Evolutionary conservation across 2,113 vertebrate species (phyloP).

Genomic region (Scytalopus superciliaris): DNA sequence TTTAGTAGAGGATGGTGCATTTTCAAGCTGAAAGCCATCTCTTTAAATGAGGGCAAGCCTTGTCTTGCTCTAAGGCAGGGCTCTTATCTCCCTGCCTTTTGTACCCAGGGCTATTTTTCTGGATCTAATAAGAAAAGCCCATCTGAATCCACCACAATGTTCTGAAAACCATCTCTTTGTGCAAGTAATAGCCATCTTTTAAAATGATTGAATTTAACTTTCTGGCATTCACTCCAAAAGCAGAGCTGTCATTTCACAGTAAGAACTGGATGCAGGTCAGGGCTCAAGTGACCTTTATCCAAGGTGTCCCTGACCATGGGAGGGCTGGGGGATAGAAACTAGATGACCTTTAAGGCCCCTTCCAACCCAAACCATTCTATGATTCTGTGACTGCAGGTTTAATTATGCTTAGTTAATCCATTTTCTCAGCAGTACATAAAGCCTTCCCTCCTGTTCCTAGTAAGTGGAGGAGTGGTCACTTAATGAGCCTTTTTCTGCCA

Average conservation of each 20-base stretch:
- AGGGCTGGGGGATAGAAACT: not conserved
- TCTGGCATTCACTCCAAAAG: not conserved
- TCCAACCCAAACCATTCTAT: not conserved
- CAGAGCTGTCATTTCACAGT: not conserved
- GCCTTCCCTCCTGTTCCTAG: not conserved
- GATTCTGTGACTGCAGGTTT: not conserved
- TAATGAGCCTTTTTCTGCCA: not conserved
- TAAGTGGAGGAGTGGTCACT: not conserved
- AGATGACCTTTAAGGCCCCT: not conserved
- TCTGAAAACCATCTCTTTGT: not conserved
- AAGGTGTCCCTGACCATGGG: not conserved
- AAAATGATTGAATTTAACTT: not conserved
- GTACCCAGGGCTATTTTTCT: not conserved
- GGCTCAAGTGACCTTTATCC: not conserved
- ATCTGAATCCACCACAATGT: not conserved
- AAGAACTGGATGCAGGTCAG: not conserved
- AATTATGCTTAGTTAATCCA: not conserved
- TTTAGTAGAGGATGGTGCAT: not conserved
- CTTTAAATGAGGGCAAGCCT: not conserved
- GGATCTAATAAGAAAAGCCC: not conserved
- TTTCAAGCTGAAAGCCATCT: slow-evolving; percentile 1
- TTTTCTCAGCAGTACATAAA: not conserved
- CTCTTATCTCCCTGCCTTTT: not conserved
- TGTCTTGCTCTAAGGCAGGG: not conserved
- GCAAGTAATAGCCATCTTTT: not conserved